Conservation (phyloP, 2,888 invertebrate genomes). For the Cephus rjabovi region DNA sequence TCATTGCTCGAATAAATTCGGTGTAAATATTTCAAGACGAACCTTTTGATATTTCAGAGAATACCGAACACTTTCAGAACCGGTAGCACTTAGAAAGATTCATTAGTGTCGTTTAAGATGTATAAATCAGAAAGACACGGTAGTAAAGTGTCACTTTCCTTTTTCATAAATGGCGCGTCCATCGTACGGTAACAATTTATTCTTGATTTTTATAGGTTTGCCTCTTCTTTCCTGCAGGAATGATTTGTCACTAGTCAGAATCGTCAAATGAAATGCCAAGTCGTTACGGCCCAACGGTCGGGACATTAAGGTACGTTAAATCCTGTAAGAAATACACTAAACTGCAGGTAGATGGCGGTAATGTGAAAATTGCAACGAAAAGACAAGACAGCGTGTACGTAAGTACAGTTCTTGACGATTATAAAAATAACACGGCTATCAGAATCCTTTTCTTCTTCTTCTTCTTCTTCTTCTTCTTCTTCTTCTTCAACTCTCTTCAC, state of each 20-base stretch:
- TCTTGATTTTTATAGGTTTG: neutral
- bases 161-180: constrained; percentile 2
- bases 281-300: too few relatives aligned
- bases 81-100: neutral
- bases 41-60: neutral
- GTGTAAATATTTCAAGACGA: neutral
- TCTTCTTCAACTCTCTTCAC: neutral
- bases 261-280: neutral
- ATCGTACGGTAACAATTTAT: neutral
- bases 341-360: too few relatives aligned
- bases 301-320: too few relatives aligned
- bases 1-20: neutral
- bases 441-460: neutral
- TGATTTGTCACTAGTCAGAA: neutral
- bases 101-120: constrained; percentile 3
- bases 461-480: too few relatives aligned
- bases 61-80: neutral
- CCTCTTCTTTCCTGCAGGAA: neutral
- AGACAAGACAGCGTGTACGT: too few relatives aligned
- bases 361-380: too few relatives aligned
- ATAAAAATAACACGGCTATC: neutral
- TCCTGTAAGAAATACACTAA: too few relatives aligned
- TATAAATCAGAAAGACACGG: constrained; percentile 15
- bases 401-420: neutral
- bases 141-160: constrained; percentile 20